Conservation (phyloP, 2,113 vertebrate genomes). For the Saguinus imperator region DNA sequence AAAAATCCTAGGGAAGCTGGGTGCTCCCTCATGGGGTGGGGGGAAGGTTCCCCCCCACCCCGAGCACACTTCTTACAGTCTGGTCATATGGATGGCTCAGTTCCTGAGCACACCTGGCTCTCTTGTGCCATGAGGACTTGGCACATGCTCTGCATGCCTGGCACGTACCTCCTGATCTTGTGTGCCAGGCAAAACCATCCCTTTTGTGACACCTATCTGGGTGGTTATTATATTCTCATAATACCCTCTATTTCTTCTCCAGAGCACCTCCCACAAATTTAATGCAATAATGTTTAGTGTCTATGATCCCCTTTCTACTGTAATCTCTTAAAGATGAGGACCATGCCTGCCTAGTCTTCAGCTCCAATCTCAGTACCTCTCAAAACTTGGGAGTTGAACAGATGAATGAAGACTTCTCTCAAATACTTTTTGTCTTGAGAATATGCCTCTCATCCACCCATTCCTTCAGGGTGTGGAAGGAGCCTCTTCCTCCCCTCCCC, state of each 20-base stretch:
- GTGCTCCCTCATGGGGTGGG: rapidly evolving
- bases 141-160: no score
- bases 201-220: background rate
- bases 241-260: background rate
- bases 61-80: background rate
- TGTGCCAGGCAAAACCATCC: background rate
- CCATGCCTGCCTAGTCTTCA: background rate
- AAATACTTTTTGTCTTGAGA: background rate
- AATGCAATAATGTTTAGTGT: background rate
- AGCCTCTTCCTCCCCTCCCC: background rate
- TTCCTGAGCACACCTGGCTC: background rate
- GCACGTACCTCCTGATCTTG: background rate
- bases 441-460: background rate
- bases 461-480: background rate
- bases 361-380: background rate
- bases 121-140: background rate
- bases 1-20: background rate
- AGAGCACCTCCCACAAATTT: background rate
- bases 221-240: background rate
- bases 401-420: background rate
- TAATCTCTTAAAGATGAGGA: background rate
- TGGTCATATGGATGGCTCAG: no score
- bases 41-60: background rate
- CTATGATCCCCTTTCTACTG: background rate
- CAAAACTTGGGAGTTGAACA: background rate